These are phyloP conservation scores for Hemiscyllium ocellatum DNA, from an alignment of 2,113 vertebrate species.

Conservation along the genomic window DNA sequence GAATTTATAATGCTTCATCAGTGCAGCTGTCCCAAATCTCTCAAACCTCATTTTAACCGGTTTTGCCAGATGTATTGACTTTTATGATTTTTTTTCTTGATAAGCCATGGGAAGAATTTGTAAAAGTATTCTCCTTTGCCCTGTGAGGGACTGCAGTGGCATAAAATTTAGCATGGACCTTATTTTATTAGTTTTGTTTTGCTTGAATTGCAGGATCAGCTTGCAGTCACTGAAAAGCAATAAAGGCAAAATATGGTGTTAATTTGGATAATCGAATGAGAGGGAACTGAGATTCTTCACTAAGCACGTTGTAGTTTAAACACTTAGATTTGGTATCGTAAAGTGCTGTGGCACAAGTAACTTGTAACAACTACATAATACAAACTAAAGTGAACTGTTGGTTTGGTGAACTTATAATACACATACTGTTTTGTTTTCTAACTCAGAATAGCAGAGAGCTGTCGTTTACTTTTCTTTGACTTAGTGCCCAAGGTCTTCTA, in stretches of 20 bases:
- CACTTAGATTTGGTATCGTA: not conserved
- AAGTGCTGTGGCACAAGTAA: not conserved
- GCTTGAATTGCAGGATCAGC: not conserved
- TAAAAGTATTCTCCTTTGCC: not conserved
- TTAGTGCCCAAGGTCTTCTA: not conserved
- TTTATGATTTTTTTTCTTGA: not conserved
- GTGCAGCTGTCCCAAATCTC: not conserved
- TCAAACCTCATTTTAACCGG: not conserved
- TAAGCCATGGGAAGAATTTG: not conserved
- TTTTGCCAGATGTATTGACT: not conserved
- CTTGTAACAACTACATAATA: not conserved
- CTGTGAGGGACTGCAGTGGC: too few relatives aligned
- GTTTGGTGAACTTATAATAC: not conserved
- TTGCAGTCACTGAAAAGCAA: not conserved
- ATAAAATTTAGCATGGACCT: not conserved
- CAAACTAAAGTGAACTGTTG: not conserved
- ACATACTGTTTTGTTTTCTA: not conserved
- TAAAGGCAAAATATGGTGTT: constrained; percentile 5
- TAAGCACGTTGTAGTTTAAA: constrained; percentile 12
- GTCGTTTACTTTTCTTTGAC: not conserved
- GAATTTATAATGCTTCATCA: not conserved
- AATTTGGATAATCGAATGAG: constrained; percentile 5
- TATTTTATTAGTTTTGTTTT: not conserved
- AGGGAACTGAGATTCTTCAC: not conserved
- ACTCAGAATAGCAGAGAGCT: not conserved